Base-by-base conservation (phyloP, 1,140 invertebrate species). In the Aphaenogaster ashmeadi region DNA sequence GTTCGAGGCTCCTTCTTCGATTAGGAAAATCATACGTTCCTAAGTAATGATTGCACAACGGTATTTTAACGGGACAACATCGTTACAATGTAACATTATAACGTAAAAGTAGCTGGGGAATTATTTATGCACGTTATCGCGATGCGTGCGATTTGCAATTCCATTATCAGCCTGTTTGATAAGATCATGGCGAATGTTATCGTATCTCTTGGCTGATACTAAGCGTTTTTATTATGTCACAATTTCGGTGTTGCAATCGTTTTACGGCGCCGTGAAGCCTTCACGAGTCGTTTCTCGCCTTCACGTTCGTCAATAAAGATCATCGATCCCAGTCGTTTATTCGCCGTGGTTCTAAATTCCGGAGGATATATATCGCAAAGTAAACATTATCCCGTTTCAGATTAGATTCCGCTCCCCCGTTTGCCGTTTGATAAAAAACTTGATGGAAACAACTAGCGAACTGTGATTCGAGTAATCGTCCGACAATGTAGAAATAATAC, bases 121-220 rank as follows among this genome's bases (percentile, higher is more conserved):
- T 71, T n/a, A 47, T 75, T 72, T 60, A 27, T 75, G 18, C 67
- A 13, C 27, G 69, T 75, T 84, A 84, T 84, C 75, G 66, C 47
- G 60, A 5, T 9, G 62, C 5, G 15, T 21, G 13, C 15, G 54
- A 84, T 50, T 33, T 60, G 44, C 38, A 58, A 36, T 52, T 47
- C 18, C 54, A 36, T 60, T 84, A 84, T 84, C 80, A 62, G 27
- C 0, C 38, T 4, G 27, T 36, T 33, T 50, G 80, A 84, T 84
- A 84, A 84, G 54, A 84, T 41, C 67, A n/a, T 21, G 15, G 36
- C 69, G 80, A n/a, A n/a, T 33, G 3, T 75, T 60, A 60, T 84
- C 80, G 1, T 60, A 11, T 18, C 21, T 72, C 9, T 47, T 41
- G 8, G 62, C 41, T 62, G 69, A 84, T 75, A 75, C 27, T 5